These are phyloP conservation scores for Entomyzon cyanotis DNA, from an alignment of 2,113 vertebrate species.

Conservation along the genomic window DNA sequence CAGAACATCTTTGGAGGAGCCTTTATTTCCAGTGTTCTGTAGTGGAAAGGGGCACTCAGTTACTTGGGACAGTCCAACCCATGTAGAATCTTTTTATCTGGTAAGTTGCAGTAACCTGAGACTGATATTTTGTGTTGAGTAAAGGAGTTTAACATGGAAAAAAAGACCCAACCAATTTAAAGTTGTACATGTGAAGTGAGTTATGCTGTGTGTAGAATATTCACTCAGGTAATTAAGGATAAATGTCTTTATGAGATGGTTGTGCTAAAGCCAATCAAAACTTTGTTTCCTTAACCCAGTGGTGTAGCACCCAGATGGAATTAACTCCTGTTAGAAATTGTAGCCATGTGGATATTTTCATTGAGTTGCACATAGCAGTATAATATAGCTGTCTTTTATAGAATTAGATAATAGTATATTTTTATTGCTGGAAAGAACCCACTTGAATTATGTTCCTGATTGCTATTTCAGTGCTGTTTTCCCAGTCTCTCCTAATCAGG, in stretches of 20 bases:
- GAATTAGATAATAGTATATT: not conserved
- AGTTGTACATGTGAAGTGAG: not conserved
- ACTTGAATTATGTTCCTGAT: not conserved
- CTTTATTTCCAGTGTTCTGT: not conserved
- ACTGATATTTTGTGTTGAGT: not conserved
- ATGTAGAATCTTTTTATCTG: not conserved
- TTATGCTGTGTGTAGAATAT: not conserved
- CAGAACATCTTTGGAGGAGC: not conserved
- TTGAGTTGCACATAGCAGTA: not conserved
- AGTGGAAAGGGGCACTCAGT: not conserved
- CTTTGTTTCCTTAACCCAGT: not conserved
- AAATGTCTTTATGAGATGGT: not conserved
- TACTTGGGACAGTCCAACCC: not conserved
- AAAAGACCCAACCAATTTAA: not conserved
- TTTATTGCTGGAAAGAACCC: not conserved
- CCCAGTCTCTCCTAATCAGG: not conserved
- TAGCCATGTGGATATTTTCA: not conserved
- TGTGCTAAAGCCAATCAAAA: not conserved
- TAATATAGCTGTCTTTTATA: not conserved
- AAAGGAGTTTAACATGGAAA: not conserved
- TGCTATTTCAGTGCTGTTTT: slow-evolving; percentile 34
- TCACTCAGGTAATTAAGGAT: not conserved
- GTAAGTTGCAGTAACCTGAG: not conserved
- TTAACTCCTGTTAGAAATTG: not conserved
- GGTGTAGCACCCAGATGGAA: not conserved